A percentile compares a stretch with the other conserved stretches of the same genome.
These are phyloP conservation scores for Apamea monoglypha DNA, from an alignment of 2,888 invertebrate species.

Conservation along the genomic window DNA sequence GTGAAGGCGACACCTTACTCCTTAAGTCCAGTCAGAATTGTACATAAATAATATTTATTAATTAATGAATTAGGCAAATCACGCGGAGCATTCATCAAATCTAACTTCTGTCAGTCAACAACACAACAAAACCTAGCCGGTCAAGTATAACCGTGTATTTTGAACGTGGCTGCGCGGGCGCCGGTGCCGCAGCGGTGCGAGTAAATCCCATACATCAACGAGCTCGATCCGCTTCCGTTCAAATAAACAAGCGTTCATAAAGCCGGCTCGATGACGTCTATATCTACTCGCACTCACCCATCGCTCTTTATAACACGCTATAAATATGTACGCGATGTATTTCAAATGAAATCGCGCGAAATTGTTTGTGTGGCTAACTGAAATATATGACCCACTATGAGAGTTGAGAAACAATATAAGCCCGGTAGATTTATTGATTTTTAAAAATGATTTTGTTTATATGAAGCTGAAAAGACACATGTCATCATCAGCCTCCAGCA, in stretches of 20 bases:
- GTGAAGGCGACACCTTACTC: not conserved
- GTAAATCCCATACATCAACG: slow-evolving; percentile 67
- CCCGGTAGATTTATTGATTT: not conserved
- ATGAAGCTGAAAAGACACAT: not conserved
- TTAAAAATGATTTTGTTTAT: not conserved
- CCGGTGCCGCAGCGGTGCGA: slow-evolving; percentile 47
- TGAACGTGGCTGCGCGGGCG: slow-evolving; percentile 45
- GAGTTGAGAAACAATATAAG: slow-evolving; percentile 13
- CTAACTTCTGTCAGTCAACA: not conserved
- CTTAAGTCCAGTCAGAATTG: not conserved
- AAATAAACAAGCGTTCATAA: slow-evolving; percentile 72
- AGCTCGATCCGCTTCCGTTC: slow-evolving; percentile 65
- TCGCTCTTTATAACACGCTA: slow-evolving; percentile 63
- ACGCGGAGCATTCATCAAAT: not conserved
- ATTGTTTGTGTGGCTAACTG: slow-evolving; percentile 52
- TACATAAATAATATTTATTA: not conserved
- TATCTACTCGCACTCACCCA: slow-evolving; percentile 67
- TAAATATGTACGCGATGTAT: slow-evolving; percentile 61
- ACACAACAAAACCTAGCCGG: slow-evolving; percentile 14
- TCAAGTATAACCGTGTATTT: slow-evolving; percentile 37
- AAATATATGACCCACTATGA: slow-evolving; percentile 45
- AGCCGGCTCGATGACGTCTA: slow-evolving; percentile 68
- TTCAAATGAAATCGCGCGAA: slow-evolving; percentile 38
- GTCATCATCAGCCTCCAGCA: too few species aligned
- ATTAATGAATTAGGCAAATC: not conserved